Conservation (phyloP, 1,140 invertebrate genomes). For the Campoletis sonorensis region DNA sequence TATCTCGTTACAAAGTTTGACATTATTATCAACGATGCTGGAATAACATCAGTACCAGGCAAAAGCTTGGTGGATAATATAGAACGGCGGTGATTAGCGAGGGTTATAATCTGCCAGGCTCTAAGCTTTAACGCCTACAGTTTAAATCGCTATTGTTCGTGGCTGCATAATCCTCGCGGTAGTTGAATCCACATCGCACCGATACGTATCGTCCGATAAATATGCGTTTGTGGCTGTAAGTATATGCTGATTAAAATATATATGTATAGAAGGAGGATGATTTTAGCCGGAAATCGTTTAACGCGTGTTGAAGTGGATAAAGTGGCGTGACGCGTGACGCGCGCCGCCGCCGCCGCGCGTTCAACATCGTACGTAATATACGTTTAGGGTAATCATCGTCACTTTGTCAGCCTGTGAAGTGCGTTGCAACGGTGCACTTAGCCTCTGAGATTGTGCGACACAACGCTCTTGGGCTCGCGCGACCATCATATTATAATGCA, state of each 20-base stretch:
- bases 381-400: conserved; percentile 71
- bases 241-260: not conserved
- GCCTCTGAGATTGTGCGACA: conserved; percentile 48
- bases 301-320: conserved; percentile 72
- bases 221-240: not conserved
- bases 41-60: too few relatives aligned
- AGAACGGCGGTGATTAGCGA: not conserved
- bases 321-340: conserved; percentile 76
- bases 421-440: conserved; percentile 70
- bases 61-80: too few relatives aligned
- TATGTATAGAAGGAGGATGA: conserved; percentile 50
- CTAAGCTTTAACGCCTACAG: not conserved
- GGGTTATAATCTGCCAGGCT: not conserved
- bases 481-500: conserved; percentile 11
- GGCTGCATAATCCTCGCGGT: not conserved
- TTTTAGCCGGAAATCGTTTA: conserved; percentile 75
- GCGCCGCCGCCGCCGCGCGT: conserved; percentile 67
- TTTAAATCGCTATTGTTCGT: not conserved
- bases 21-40: too few relatives aligned
- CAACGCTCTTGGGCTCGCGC: conserved; percentile 45
- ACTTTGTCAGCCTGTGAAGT: conserved; percentile 73
- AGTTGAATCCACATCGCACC: not conserved
- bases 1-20: too few relatives aligned
- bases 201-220: conserved; percentile 5
- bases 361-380: conserved; percentile 44